Evolutionary conservation across 2,113 vertebrate genomes (phyloP), one percentile per base, ranked within the genome.

Genomic region (Rhabdomys dilectus): DNA sequence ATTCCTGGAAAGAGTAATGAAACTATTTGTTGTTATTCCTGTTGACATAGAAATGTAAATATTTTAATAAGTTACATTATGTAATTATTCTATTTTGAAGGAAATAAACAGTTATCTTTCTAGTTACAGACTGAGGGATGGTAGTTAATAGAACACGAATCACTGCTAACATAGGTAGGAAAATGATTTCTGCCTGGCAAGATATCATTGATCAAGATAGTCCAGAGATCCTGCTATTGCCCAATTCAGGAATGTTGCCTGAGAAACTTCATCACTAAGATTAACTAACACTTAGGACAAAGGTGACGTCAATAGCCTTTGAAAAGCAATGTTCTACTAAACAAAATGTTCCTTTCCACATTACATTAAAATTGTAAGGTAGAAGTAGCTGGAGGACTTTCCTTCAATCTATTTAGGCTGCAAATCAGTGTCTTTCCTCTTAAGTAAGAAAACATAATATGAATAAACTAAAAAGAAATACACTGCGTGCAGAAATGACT

Each of bases 1-100:
- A 91, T 75, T 34, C 4, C 48, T 95, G 12, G 10, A 85, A 91
- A 75, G 42, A 19, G 17, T 58, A 93, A 96, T 66, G 78, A 92
- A 94, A 29, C 9, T 60, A 60, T n/a, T 89, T 92, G 76, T 7
- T 90, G 62, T 62, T 88, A 62, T 45, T 77, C 13, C 36, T 78
- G 16, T 42, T 88, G 22, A 11, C 34, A 80, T 60, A 80, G 1
- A 17, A 68, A 78, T 85, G 62, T 21, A 73, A 94, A 93, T 2
- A 56, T 31, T 68, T 48, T 80, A 66, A 31, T n/a, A 76, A 56
- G 7, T 85, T 78, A 42, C 26, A 84, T 51, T 51, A 68, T 58
- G 17, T 39, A 88, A 78, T 31, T 80, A 91, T 76, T 68, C 36
- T 85, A n/a, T 78, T 29, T 75, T 75, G 62, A 68, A 39, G 53